These are phyloP conservation scores for Echinarachnius parma DNA, from an alignment of 53 echinoderm and acorn worm genomes.

Conservation along the genomic window DNA sequence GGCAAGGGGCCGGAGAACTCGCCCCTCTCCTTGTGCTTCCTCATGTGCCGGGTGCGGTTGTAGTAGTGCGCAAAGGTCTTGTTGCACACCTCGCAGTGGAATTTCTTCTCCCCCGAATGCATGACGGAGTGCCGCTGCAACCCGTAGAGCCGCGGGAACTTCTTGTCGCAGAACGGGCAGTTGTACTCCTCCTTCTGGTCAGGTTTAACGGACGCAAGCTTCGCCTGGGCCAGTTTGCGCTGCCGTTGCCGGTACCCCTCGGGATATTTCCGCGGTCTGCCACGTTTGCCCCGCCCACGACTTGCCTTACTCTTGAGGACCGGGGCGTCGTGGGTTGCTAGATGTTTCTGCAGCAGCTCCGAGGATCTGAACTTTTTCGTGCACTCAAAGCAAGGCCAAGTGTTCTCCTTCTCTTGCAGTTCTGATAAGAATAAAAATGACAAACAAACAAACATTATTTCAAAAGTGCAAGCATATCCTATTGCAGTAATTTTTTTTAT, in stretches of 20 bases:
- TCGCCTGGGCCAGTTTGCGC: slow-evolving; percentile 65
- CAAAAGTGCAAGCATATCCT: not conserved
- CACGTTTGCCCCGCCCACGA: slow-evolving; percentile 57
- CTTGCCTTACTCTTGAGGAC: slow-evolving; percentile 38
- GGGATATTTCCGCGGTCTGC: slow-evolving; percentile 83
- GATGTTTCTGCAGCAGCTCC: slow-evolving; percentile 88
- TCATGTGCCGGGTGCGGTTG: slow-evolving; percentile 80
- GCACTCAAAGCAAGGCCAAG: slow-evolving; percentile 99
- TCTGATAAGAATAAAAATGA: slow-evolving; percentile 59
- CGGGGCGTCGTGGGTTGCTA: slow-evolving; percentile 75
- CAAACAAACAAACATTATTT: not conserved
- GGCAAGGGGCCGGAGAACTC: slow-evolving; percentile 63
- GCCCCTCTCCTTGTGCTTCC: slow-evolving; percentile 80
- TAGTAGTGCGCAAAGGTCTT: slow-evolving; percentile 92
- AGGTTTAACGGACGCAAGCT: slow-evolving; percentile 53
- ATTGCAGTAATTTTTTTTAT: no score
- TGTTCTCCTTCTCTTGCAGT: slow-evolving; percentile 92
- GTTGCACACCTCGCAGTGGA: slow-evolving; percentile 84
- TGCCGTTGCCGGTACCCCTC: slow-evolving; percentile 66
- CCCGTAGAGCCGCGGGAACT: slow-evolving; percentile 78
- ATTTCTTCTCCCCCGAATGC: slow-evolving; percentile 93
- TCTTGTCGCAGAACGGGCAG: slow-evolving; percentile 77
- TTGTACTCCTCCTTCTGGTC: slow-evolving; percentile 63
- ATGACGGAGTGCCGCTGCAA: slow-evolving; percentile 86
- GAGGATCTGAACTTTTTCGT: slow-evolving; percentile 87